Base-by-base conservation (phyloP, 2,797 vertebrate genomes). In the Odontamblyopus lacepedii region DNA sequence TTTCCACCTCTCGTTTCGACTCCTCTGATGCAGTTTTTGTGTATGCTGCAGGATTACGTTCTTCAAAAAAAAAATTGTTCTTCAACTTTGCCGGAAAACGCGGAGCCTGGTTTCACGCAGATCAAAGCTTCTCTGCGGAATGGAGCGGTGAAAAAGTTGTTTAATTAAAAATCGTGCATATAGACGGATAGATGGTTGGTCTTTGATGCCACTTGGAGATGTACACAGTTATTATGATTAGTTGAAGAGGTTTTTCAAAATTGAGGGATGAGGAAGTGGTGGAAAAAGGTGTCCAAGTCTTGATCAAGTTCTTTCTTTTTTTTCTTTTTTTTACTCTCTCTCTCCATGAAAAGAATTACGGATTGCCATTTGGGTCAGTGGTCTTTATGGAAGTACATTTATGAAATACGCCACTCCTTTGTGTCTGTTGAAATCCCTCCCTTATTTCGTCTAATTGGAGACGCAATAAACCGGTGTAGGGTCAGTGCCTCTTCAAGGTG, bases 401-500 rank as follows among this genome's bases (percentile, higher is more conserved):
- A 88, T 91, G 89, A 91, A 90, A 89, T 93, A 90, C 88, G 84
- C 77, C 80, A 72, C 82, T 81, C 83, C 87, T 87, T 87, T 83
- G 68, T 77, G 79, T 78, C 83, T 85, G 77, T 83, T 41, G 35
- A 41, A 63, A 75, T 84, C 87, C 77, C 88, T 81, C 75, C 70
- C 82, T 69, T 83, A 80, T 85, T 85, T 88, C 81, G 75, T 90
- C 90, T 92, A 92, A 93, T 91, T 93, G 89, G 89, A 88, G 91
- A 87, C 80, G 88, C 88, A 89, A 87, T 91, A 91, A 92, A 92
- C 88, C 88, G 87, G 89, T 79, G 85, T 75, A 86, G 92, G 93
- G 91, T 94, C 93, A 93, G 89, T 91, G 91, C 78, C 89, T 94
- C 89, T 83, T 93, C 91, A 94, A 94, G 93, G 92, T 93, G 92